Evolutionary conservation across 23 tunicate species (phyloP), one percentile per base, ranked within the genome.

Genomic region (Diplosoma virens): DNA sequence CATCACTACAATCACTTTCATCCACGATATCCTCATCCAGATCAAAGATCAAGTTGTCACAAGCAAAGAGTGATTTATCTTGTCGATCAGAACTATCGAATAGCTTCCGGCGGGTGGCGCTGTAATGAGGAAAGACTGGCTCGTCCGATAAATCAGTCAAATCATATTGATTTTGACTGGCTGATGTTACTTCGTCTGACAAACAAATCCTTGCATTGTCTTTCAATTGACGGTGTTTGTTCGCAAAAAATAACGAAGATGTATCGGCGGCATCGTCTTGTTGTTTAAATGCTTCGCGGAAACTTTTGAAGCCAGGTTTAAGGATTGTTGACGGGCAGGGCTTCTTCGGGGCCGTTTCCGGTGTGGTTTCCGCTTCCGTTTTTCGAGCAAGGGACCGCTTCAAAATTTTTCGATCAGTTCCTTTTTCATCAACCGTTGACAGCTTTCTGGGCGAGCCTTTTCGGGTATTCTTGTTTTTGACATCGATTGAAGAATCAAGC

Each of bases 1-100:
- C 9, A 37, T 68, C 75, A 37, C 54, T 55, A 35, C 69, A 74
- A 17, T 74, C 65, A n/a, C 79, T 74, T 30, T 52, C 79, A 25
- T 14, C 9, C 35, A 68, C 54, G 22, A 16, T 11, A 36, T 68
- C 75, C 17, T 58, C 65, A 6, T 6, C 17, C 17, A 6, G 21
- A n/a, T 58, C n/a, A n/a, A n/a, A n/a, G n/a, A n/a, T n/a, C n/a
- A n/a, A n/a, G n/a, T n/a, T n/a, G n/a, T n/a, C n/a, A n/a, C n/a
- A n/a, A 11, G 21, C 24, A 55, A 16, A 11, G 4, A 14, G 6
- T 14, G 24, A 14, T 16, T 6, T 11, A 4, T 20, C 24, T 4
- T 14, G 17, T 55, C 24, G 25, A 55, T 55, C 63, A 11, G 4
- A 22, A 4, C 25, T 4, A 20, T 11, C 20, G 24, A 55, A 55